These are phyloP conservation scores for Pholis gunnellus DNA, from an alignment of 2,113 vertebrate species.

Conservation along the genomic window DNA sequence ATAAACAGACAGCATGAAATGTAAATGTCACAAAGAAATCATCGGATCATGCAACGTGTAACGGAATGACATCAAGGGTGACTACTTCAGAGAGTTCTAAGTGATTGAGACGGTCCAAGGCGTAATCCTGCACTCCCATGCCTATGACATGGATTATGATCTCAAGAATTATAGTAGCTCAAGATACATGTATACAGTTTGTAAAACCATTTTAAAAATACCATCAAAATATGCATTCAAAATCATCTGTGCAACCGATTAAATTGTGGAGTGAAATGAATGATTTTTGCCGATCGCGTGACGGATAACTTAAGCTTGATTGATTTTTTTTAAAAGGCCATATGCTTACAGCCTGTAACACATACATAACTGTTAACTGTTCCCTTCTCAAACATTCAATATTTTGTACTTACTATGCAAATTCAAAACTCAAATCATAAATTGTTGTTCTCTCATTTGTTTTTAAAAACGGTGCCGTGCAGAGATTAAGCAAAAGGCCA, in stretches of 20 bases:
- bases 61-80: constrained; percentile 10
- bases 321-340: constrained; percentile 52
- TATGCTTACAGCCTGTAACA: constrained; percentile 45
- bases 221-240: constrained; percentile 35
- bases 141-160: not conserved
- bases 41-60: constrained; percentile 1
- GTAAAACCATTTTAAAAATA: constrained; percentile 9
- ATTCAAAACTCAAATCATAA: constrained; percentile 44
- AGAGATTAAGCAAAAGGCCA: constrained; percentile 60
- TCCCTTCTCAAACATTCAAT: constrained; percentile 72
- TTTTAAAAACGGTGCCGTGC: constrained; percentile 66
- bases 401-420: constrained; percentile 57
- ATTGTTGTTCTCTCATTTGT: constrained; percentile 45
- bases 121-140: not conserved
- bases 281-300: constrained; percentile 22
- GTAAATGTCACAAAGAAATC: constrained; percentile 11
- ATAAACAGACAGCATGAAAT: constrained; percentile 13
- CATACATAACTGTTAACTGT: constrained; percentile 41
- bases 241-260: constrained; percentile 48
- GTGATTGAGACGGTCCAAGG: constrained; percentile 4
- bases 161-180: constrained; percentile 12
- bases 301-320: constrained; percentile 17
- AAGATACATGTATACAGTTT: not conserved
- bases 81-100: constrained; percentile 12
- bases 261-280: constrained; percentile 8